Conservation (phyloP, 2,888 invertebrate genomes). For the Dichetophora obliterata region DNA sequence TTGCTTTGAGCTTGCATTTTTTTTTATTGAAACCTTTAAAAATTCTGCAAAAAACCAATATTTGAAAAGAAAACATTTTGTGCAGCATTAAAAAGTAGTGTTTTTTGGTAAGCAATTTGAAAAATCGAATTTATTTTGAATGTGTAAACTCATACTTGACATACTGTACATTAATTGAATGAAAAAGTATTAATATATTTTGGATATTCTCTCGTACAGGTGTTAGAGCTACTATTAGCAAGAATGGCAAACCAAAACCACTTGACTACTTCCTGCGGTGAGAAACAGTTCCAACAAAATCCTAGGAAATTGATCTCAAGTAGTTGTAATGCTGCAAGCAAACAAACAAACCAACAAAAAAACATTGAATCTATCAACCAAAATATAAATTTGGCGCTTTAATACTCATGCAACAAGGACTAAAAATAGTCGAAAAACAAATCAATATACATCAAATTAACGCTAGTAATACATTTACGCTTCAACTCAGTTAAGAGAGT, state of each 20-base stretch:
- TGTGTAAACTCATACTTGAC: no score
- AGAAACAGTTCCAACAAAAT: slow-evolving; percentile 44
- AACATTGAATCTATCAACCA: slow-evolving; percentile 25
- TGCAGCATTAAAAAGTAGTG: no score
- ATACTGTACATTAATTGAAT: no score
- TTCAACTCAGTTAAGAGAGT: background rate
- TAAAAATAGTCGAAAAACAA: background rate
- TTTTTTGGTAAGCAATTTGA: no score
- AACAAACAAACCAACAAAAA: no score
- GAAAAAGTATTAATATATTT: background rate
- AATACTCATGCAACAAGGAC: slow-evolving; percentile 16
- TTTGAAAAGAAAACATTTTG: no score
- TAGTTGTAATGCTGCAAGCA: slow-evolving; percentile 16
- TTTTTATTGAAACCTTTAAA: no score
- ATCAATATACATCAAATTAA: background rate
- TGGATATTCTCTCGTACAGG: slow-evolving; percentile 53
- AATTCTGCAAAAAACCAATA: no score
- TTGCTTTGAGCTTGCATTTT: no score
- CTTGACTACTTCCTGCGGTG: slow-evolving; percentile 64
- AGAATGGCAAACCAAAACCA: slow-evolving; percentile 66
- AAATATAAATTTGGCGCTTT: background rate
- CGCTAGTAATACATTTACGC: background rate
- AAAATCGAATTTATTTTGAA: no score
- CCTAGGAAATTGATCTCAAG: slow-evolving; percentile 24
- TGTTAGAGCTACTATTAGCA: slow-evolving; percentile 64